Percentiles rank a stretch among this genome's conserved stretches.
phyloP scores from a whole-genome alignment of 1,140 invertebrate species.

The Chelonus insularis region DNA sequence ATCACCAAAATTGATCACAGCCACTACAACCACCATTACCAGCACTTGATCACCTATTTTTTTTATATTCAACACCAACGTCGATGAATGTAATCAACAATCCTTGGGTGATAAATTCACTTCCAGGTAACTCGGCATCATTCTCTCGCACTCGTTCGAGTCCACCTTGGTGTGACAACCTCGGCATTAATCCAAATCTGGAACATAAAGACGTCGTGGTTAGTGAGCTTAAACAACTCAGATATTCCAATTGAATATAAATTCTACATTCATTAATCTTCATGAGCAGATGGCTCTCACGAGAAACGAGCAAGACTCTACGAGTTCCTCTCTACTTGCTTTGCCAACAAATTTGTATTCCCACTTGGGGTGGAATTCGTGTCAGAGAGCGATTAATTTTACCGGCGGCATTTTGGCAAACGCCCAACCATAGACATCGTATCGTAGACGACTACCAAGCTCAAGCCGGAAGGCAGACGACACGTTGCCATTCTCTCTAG shows the following conservation, averaged over 20 bases:
- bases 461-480: not conserved
- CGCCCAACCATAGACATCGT: slow-evolving; percentile 34
- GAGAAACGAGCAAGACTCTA: not conserved
- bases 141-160: not conserved
- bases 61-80: slow-evolving; percentile 1
- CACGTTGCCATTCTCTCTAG: not conserved
- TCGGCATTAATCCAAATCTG: slow-evolving; percentile 17
- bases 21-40: slow-evolving; percentile 19
- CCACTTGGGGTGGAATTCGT: slow-evolving; percentile 51
- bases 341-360: slow-evolving; percentile 47
- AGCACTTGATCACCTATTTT: slow-evolving; percentile 7
- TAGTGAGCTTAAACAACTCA: not conserved
- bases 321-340: slow-evolving; percentile 24
- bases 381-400: slow-evolving; percentile 53
- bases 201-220: slow-evolving; percentile 9
- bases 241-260: slow-evolving; percentile 8
- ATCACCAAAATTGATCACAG: slow-evolving; percentile 5
- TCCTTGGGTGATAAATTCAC: not conserved
- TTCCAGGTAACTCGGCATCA: not conserved
- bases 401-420: slow-evolving; percentile 47
- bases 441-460: not conserved
- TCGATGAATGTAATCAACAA: not conserved
- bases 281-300: slow-evolving; percentile 8
- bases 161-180: not conserved
- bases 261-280: slow-evolving; percentile 18